Percentiles rank a stretch among this genome's conserved stretches.
Conservation (phyloP, 2,113 vertebrate genomes). For the Conger conger region DNA sequence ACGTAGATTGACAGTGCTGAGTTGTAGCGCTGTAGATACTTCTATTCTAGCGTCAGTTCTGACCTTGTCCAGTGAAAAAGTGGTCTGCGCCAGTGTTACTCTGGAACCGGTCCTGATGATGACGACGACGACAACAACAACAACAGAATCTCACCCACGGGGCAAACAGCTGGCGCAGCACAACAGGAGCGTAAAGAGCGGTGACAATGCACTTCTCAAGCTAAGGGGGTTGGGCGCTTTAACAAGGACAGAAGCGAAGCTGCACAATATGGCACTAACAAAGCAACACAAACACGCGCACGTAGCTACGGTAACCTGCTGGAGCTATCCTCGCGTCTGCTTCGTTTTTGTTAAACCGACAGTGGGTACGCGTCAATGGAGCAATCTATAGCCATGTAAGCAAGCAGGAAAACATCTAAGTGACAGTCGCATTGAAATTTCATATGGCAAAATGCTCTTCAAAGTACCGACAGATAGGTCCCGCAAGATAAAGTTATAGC, state of each 20-base stretch:
- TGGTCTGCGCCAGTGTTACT: background rate
- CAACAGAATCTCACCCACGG: background rate
- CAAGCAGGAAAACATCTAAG: no score
- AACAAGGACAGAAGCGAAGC: background rate
- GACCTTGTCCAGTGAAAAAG: slow-evolving; percentile 25
- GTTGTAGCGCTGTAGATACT: background rate
- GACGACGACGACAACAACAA: background rate
- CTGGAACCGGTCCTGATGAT: background rate
- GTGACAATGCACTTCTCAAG: slow-evolving; percentile 4
- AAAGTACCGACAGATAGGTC: no score
- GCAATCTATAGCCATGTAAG: background rate
- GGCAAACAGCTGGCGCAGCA: slow-evolving; percentile 30
- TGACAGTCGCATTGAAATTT: no score
- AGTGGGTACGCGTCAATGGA: background rate
- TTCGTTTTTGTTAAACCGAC: background rate
- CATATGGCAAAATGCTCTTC: no score
- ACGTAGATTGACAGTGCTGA: background rate
- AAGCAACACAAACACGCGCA: background rate
- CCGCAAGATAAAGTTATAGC: no score
- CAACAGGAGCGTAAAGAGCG: slow-evolving; percentile 9
- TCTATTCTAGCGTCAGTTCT: slow-evolving; percentile 8
- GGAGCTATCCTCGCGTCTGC: background rate
- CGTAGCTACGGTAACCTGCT: background rate
- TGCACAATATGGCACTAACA: slow-evolving; percentile 24
- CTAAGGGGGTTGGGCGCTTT: background rate